Conservation (phyloP, 2,797 vertebrate genomes). For the Dendrocincla tyrannina region DNA sequence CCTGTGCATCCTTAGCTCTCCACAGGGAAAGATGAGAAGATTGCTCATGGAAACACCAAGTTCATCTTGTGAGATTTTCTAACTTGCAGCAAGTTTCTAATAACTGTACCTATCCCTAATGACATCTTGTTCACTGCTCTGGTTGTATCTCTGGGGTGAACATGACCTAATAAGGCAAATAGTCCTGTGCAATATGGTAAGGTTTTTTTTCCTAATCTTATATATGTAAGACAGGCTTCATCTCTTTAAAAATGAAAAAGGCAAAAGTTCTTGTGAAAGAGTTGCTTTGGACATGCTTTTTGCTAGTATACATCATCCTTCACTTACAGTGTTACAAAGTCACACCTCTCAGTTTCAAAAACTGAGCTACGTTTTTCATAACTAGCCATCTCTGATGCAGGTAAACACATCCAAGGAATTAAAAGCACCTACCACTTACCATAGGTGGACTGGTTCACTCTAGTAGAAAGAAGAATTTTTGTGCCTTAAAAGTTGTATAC, state of each 20-base stretch:
- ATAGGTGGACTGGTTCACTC: not conserved
- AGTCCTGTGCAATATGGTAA: not conserved
- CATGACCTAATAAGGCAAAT: not conserved
- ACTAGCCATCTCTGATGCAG: not conserved
- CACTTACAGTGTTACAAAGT: not conserved
- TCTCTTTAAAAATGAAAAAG: not conserved
- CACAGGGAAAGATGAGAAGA: not conserved
- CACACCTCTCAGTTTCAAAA: not conserved
- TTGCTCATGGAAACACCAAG: not conserved
- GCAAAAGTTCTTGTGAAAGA: not conserved
- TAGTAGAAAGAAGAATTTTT: not conserved
- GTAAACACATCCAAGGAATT: not conserved
- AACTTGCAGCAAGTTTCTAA: not conserved
- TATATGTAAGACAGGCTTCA: accelerated
- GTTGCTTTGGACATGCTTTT: not conserved
- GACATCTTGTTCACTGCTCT: not conserved
- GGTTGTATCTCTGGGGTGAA: not conserved
- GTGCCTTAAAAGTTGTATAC: not conserved
- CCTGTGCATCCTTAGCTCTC: not conserved
- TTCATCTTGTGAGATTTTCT: not conserved
- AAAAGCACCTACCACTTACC: not conserved
- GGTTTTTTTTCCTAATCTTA: not conserved
- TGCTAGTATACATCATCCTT: not conserved
- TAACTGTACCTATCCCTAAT: not conserved
- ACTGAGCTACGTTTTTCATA: not conserved